Evolutionary conservation across 2,113 vertebrate genomes (phyloP).

Genomic region (Crotalus horridus): DNA sequence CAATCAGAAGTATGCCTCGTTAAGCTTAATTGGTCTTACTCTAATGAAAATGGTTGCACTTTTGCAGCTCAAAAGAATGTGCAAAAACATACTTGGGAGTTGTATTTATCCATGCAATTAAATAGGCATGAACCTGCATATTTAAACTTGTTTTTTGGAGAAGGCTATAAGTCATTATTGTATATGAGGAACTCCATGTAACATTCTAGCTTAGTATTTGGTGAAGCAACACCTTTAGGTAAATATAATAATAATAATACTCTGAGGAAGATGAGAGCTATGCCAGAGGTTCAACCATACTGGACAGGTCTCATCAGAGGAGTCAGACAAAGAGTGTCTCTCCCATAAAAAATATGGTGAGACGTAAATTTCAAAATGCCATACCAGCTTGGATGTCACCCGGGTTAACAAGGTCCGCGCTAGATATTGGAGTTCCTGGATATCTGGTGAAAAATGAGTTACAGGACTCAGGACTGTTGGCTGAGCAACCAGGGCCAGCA

Average conservation of each 20-base stretch:
- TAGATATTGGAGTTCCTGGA: too few relatives aligned
- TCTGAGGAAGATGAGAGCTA: too few relatives aligned
- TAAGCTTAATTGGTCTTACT: background rate
- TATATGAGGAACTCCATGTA: conserved; percentile 46
- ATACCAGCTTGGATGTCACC: too few relatives aligned
- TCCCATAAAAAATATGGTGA: too few relatives aligned
- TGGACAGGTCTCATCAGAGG: too few relatives aligned
- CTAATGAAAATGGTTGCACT: background rate
- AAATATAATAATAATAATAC: conserved; percentile 25
- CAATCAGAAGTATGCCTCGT: background rate
- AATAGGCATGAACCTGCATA: conserved; percentile 1
- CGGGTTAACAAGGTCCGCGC: too few relatives aligned
- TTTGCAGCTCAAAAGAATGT: background rate
- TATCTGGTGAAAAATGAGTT: too few relatives aligned
- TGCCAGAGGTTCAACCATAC: too few relatives aligned
- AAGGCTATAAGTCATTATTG: conserved; percentile 24
- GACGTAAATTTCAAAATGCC: too few relatives aligned
- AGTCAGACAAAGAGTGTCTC: too few relatives aligned
- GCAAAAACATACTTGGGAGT: conserved; percentile 34
- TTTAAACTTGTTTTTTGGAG: conserved; percentile 57
- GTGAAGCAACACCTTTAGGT: conserved; percentile 52
- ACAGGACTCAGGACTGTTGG: too few relatives aligned
- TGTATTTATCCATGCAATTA: conserved; percentile 28
- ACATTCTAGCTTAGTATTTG: conserved; percentile 58
- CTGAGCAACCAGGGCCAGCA: too few relatives aligned